phyloP scores from a whole-genome alignment of 37 sponge, comb jelly and placozoan species.

The Beroe forskalii region DNA sequence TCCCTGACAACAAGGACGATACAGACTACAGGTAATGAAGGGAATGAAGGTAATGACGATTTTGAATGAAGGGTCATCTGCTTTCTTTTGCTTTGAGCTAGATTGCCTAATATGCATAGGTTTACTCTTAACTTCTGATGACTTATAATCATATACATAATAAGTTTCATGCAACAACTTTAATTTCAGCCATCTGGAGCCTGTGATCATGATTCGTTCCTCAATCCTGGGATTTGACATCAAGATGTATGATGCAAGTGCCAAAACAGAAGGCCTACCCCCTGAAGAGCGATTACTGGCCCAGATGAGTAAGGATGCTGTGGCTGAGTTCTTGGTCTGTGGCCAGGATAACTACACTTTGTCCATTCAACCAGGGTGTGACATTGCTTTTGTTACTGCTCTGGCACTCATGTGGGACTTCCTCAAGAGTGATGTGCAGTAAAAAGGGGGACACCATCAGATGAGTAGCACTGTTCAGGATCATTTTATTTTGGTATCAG shows the following conservation, averaged over 20 bases:
- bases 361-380: neutral
- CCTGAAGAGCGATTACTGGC: neutral
- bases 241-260: slow-evolving; percentile 33
- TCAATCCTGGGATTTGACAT: slow-evolving; percentile 51
- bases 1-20: slow-evolving; percentile 22
- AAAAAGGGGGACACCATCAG: neutral
- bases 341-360: slow-evolving; percentile 22
- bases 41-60: too few species aligned
- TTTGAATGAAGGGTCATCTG: too few species aligned
- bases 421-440: neutral
- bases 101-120: too few species aligned
- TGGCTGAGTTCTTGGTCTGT: neutral
- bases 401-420: slow-evolving; percentile 63
- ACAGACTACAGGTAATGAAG: slow-evolving; percentile 32
- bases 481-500: too few species aligned
- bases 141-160: too few species aligned
- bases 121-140: too few species aligned
- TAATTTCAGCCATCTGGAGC: slow-evolving; percentile 9
- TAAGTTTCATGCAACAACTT: too few species aligned
- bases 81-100: too few species aligned
- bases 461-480: neutral
- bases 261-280: neutral
- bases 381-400: slow-evolving; percentile 51
- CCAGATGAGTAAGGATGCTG: slow-evolving; percentile 57
- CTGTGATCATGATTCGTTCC: slow-evolving; percentile 37